These are phyloP conservation scores for Sphenodon punctatus DNA, from an alignment of 2,797 vertebrate genomes.

Conservation along the genomic window DNA sequence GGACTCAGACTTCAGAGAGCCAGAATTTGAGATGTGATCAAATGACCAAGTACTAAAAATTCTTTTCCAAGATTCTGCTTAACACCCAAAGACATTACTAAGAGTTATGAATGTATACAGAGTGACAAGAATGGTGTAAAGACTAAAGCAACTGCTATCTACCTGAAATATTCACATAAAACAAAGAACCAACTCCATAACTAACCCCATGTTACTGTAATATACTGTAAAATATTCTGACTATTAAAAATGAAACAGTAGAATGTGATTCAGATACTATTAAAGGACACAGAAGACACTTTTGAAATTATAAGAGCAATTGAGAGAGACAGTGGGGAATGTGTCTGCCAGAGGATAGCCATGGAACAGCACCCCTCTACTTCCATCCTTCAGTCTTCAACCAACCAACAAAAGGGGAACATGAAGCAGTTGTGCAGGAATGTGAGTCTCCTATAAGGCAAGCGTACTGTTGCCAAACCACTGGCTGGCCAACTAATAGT, in stretches of 20 bases:
- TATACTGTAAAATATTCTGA: background rate
- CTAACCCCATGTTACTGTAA: background rate
- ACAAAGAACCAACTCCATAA: no score
- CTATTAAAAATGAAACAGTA: conserved; percentile 11
- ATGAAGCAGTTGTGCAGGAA: conserved; percentile 3
- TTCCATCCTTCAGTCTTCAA: background rate
- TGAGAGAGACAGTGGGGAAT: no score
- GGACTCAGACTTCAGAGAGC: no score
- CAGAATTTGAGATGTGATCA: no score
- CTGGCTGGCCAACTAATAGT: conserved; percentile 33
- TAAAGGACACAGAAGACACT: background rate
- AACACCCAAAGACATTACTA: no score
- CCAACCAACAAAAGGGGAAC: background rate
- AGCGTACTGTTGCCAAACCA: background rate
- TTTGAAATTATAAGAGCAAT: background rate
- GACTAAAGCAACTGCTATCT: no score
- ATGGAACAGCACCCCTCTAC: background rate
- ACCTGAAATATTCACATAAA: no score
- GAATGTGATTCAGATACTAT: background rate
- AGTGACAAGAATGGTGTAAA: no score
- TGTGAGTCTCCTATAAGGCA: background rate
- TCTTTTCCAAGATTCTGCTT: no score
- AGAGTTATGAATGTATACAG: no score
- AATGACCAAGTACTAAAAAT: no score
- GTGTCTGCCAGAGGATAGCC: background rate